phyloP scores from a whole-genome alignment of 2,888 invertebrate genomes.

The Laothoe populi region DNA sequence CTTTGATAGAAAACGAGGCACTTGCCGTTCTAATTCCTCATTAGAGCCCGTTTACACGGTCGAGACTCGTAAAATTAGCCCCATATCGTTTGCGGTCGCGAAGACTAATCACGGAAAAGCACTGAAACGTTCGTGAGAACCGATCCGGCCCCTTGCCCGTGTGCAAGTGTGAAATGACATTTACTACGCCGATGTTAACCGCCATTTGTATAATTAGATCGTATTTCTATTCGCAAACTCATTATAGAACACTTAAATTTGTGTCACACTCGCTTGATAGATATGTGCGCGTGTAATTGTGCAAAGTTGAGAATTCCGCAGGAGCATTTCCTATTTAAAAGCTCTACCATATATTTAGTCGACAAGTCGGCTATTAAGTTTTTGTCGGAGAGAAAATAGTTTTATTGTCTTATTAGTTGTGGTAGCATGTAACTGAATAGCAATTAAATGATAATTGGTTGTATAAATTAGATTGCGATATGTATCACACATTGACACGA shows the following conservation, averaged over 20 bases:
- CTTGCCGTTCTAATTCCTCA: conserved; percentile 54
- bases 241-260: conserved; percentile 15
- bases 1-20: conserved; percentile 30
- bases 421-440: too few species aligned
- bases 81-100: conserved; percentile 50
- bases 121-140: conserved; percentile 57
- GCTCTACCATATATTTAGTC: neutral
- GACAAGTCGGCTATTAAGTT: neutral
- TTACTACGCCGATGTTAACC: conserved; percentile 56
- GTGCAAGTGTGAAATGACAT: conserved; percentile 69
- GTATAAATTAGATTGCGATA: too few species aligned
- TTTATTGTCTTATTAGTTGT: neutral
- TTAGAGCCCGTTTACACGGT: conserved; percentile 56
- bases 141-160: conserved; percentile 35
- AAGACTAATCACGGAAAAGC: conserved; percentile 57
- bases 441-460: too few species aligned
- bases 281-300: neutral
- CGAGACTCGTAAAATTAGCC: conserved; percentile 59
- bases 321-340: neutral
- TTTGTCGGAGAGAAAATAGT: neutral
- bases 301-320: neutral
- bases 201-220: conserved; percentile 73
- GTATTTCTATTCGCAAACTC: conserved; percentile 66
- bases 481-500: too few species aligned
- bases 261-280: neutral